Evolutionary conservation across 2,113 vertebrate species (phyloP).

Genomic region (Otis tarda): DNA sequence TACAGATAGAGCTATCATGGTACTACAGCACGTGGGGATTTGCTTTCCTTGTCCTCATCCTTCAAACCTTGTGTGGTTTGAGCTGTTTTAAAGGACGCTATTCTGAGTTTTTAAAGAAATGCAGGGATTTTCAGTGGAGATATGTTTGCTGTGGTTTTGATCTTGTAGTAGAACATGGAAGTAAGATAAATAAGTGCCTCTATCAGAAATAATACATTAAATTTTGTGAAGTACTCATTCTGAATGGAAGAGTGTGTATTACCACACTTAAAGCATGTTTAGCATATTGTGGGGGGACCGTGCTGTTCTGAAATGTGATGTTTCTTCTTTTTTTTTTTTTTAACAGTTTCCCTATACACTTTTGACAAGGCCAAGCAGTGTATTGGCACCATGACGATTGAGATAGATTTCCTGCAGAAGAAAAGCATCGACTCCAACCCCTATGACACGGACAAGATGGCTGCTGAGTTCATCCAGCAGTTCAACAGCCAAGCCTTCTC

Average conservation of each 20-base stretch:
- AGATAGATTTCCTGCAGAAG: conserved; percentile 97
- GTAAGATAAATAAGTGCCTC: not conserved
- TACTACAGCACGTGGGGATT: not conserved
- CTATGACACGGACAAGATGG: conserved; percentile 94
- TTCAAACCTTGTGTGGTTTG: not conserved
- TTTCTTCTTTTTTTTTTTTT: not conserved
- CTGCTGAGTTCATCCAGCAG: conserved; percentile 88
- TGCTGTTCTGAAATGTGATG: not conserved
- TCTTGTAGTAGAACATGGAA: not conserved
- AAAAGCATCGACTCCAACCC: conserved; percentile 91
- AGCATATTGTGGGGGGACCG: accelerated
- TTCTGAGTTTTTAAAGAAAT: not conserved
- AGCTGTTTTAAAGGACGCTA: not conserved
- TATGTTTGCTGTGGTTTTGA: not conserved
- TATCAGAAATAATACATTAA: not conserved
- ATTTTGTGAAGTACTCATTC: not conserved
- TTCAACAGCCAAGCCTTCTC: conserved; percentile 94
- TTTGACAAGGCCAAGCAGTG: conserved; percentile 94
- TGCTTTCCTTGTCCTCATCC: not conserved
- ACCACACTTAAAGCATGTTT: accelerated
- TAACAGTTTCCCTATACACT: conserved; percentile 83
- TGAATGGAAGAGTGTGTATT: accelerated
- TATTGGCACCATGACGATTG: conserved; percentile 88
- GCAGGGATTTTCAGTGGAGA: not conserved
- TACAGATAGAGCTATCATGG: not conserved